Evolutionary conservation across 2,797 vertebrate species (phyloP).

Genomic region (Poeciliopsis gracilis): DNA sequence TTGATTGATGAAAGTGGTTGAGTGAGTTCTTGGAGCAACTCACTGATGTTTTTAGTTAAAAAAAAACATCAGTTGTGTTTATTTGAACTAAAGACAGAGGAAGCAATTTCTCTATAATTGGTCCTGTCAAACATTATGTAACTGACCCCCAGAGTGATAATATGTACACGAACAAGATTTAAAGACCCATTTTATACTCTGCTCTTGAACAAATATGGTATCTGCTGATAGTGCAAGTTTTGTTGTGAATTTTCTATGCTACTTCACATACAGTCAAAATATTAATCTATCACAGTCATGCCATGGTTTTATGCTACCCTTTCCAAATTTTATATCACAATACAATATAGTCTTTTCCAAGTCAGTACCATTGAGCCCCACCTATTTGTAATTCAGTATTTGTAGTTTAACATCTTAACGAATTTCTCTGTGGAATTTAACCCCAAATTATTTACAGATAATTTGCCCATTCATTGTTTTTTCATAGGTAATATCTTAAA

Average conservation of each 20-base stretch:
- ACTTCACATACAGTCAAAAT: neutral
- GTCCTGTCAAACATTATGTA: slow-evolving; percentile 45
- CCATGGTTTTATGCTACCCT: neutral
- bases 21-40: slow-evolving; percentile 19
- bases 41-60: slow-evolving; percentile 18
- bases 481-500: neutral
- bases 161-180: slow-evolving; percentile 37
- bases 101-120: slow-evolving; percentile 55
- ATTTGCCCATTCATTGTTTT: neutral
- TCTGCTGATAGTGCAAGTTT: slow-evolving; percentile 3
- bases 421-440: neutral
- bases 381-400: neutral
- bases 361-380: too few relatives aligned
- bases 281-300: neutral
- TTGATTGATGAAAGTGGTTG: slow-evolving; percentile 29
- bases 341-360: neutral
- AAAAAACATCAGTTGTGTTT: slow-evolving; percentile 40
- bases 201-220: neutral
- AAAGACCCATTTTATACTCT: slow-evolving; percentile 2
- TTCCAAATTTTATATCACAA: neutral
- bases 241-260: neutral
- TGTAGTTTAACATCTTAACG: neutral
- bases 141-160: slow-evolving; percentile 37
- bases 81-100: slow-evolving; percentile 30
- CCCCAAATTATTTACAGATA: neutral